Evolutionary conservation across 2,113 vertebrate species (phyloP), one percentile per base, ranked within the genome.

Genomic region (Ceyx margarethae): DNA sequence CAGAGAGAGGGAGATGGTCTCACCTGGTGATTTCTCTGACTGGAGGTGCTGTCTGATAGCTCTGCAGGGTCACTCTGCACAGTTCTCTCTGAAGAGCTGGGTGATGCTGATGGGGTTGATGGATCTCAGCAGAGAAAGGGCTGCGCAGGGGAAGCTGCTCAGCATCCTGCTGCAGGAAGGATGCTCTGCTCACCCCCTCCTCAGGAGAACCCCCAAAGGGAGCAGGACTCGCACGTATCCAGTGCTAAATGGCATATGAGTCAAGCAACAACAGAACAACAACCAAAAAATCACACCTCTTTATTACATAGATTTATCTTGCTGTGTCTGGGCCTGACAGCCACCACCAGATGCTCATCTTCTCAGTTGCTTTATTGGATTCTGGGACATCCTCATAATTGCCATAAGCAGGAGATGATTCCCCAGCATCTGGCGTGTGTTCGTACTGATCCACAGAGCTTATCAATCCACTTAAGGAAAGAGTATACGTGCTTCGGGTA

Each of bases 371-470:
- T 11, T 90, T 78, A 48, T 56, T 96, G 92, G 85, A 92, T 77
- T 82, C 81, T 77, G 94, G 94, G 95, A 46, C 81, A 88, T 71
- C 91, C 85, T 91, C 2, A 1, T 91, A 88, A 85, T 93, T 94
- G 93, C 86, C 58, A 5, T 45, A 28, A 92, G 91, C 81, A 85
- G 85, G 86, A 76, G 78, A 82, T 81, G 83, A 83, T 80, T 93
- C 87, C 84, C 83, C 75, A 85, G 46, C 78, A 67, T 89, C 65
- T 84, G 94, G 29, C 22, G 0, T 31, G 57, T 67, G 82, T 29
- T 89, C 73, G 58, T 46, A 13, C 53, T 40, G 61, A 92, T 85
- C 75, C 86, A 87, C 66, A 75, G 67, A 0, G 1, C 82, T 82
- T 45, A n/a, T 42, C 89, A 72, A 29, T 51, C 87, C 91, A 67